These are phyloP conservation scores for Nemotelus nigrinus DNA, from an alignment of 2,888 invertebrate genomes.

Conservation along the genomic window DNA sequence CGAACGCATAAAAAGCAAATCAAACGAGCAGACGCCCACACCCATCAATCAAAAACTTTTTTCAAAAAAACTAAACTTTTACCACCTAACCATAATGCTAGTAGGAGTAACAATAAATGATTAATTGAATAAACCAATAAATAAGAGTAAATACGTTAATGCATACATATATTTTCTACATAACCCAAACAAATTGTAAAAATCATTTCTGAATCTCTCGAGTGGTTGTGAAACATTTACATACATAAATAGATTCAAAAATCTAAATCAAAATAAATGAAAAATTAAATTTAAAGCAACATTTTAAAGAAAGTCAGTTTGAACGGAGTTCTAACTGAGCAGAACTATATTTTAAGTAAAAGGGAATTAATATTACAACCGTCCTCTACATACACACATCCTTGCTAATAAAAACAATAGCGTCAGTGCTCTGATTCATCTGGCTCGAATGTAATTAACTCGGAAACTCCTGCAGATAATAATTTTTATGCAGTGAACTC, in stretches of 20 bases:
- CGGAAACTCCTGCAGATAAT: too few relatives aligned
- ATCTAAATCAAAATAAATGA: conserved; percentile 50
- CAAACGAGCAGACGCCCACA: conserved; percentile 1
- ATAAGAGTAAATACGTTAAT: conserved; percentile 35
- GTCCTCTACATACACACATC: conserved; percentile 54
- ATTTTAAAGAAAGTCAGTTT: conserved; percentile 38
- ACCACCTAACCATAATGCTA: conserved; percentile 26
- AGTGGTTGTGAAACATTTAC: conserved; percentile 55
- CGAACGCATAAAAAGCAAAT: neutral
- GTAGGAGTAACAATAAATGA: conserved; percentile 5
- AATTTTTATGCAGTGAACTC: too few relatives aligned
- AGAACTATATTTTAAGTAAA: conserved; percentile 33
- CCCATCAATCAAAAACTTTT: conserved; percentile 8
- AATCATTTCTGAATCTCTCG: conserved; percentile 54
- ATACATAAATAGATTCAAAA: conserved; percentile 42
- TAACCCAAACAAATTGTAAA: conserved; percentile 47
- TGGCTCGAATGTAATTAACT: too few relatives aligned
- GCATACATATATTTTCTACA: conserved; percentile 46
- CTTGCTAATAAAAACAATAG: neutral
- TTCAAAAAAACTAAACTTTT: conserved; percentile 10
- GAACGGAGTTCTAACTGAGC: conserved; percentile 48
- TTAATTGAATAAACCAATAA: conserved; percentile 27
- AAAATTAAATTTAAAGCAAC: conserved; percentile 43
- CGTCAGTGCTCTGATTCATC: too few relatives aligned
- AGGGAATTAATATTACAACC: conserved; percentile 50